Conservation (phyloP, 1,140 invertebrate species). For the Philopotamus ludificatus region DNA sequence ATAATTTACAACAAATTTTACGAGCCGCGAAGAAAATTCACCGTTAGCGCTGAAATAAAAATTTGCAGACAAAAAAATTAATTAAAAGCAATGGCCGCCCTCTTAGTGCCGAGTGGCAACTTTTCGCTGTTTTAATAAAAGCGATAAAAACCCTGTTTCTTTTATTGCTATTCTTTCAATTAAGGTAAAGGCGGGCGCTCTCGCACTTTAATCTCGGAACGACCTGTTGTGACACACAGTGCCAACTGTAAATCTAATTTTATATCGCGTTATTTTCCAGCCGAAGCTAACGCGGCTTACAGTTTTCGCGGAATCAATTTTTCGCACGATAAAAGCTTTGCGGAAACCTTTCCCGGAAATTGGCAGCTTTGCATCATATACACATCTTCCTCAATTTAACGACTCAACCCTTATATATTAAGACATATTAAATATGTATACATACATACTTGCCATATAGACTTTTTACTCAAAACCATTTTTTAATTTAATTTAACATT, state of each 20-base stretch:
- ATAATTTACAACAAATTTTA: conserved; percentile 38
- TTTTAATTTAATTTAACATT: no score
- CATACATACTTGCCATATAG: no score
- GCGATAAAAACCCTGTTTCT: conserved; percentile 35
- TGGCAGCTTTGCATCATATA: no score
- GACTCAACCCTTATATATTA: no score
- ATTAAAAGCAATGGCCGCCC: conserved; percentile 36
- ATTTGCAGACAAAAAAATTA: conserved; percentile 34
- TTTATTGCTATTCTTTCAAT: conserved; percentile 41
- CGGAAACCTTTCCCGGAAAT: no score
- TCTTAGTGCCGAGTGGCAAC: conserved; percentile 23
- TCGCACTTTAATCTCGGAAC: conserved; percentile 34
- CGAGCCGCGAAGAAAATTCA: conserved; percentile 35
- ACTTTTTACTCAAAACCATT: no score
- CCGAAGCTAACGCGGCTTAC: no score
- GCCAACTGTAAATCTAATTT: conserved; percentile 31
- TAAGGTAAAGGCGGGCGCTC: conserved; percentile 30
- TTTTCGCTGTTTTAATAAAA: conserved; percentile 32
- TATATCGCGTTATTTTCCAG: no score
- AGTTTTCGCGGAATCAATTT: no score
- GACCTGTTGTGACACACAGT: conserved; percentile 27
- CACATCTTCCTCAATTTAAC: no score
- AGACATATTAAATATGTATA: no score
- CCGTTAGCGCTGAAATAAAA: conserved; percentile 19
- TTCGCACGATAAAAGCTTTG: no score